phyloP scores from a whole-genome alignment of 1,140 invertebrate genomes.

The Diachasmimorpha longicaudata region DNA sequence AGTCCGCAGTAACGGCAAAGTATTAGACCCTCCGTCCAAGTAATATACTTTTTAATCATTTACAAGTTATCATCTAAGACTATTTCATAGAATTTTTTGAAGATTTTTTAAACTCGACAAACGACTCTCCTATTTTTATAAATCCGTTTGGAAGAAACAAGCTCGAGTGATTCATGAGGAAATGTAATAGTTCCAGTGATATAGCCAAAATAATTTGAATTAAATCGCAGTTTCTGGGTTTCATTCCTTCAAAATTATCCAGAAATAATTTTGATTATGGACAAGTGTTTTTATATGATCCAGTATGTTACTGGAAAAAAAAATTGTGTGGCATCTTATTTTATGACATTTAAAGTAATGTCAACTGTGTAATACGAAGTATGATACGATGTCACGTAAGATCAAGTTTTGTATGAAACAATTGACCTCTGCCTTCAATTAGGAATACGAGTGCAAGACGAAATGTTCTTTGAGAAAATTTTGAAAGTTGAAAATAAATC shows the following conservation, averaged over 20 bases:
- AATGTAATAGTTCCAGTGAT: too few species aligned
- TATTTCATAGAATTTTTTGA: too few species aligned
- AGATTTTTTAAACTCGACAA: too few species aligned
- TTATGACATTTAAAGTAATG: neutral
- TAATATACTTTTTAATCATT: slow-evolving; percentile 43
- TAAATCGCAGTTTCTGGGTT: too few species aligned
- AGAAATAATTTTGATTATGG: neutral
- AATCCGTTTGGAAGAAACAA: too few species aligned
- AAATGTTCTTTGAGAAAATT: slow-evolving; percentile 38
- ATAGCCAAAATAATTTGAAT: too few species aligned
- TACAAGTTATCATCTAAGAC: neutral
- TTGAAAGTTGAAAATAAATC: neutral
- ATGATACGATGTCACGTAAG: slow-evolving; percentile 34
- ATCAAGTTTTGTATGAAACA: slow-evolving; percentile 13
- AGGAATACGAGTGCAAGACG: slow-evolving; percentile 54
- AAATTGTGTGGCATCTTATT: too few species aligned
- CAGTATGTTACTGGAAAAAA: neutral
- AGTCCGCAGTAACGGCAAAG: slow-evolving; percentile 60
- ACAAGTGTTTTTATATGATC: neutral
- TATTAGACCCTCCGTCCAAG: slow-evolving; percentile 62
- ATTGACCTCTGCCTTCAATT: slow-evolving; percentile 45
- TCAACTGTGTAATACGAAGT: neutral
- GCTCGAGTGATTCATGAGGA: too few species aligned
- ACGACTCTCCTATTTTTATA: too few species aligned
- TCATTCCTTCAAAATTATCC: neutral